Evolutionary conservation across 2,797 vertebrate species (phyloP).

Genomic region (Chaetodon trifasciatus): DNA sequence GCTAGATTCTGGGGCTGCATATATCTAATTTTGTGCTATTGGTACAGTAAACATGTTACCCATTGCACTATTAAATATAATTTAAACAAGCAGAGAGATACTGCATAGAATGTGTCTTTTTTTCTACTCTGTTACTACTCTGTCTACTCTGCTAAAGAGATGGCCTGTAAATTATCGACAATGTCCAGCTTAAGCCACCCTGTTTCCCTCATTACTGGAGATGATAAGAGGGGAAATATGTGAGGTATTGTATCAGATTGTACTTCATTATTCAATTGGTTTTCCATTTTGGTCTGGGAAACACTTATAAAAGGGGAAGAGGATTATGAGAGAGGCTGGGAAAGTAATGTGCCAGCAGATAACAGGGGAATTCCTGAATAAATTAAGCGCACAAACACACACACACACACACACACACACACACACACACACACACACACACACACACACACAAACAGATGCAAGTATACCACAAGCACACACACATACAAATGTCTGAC

Average conservation of each 20-base stretch:
- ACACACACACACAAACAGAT: neutral
- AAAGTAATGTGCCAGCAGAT: constrained; percentile 71
- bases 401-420: neutral
- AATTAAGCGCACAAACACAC: constrained; percentile 54
- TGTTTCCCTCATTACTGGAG: constrained; percentile 62
- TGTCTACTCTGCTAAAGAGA: neutral
- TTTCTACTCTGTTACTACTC: no score
- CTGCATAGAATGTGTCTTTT: neutral
- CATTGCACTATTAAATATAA: neutral
- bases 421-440: neutral
- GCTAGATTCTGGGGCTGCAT: neutral
- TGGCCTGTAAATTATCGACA: constrained; percentile 37
- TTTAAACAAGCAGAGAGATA: constrained; percentile 22
- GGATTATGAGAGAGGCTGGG: constrained; percentile 67
- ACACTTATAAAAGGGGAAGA: constrained; percentile 58
- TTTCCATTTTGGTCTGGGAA: constrained; percentile 72
- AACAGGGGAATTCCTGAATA: constrained; percentile 73
- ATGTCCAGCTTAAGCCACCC: constrained; percentile 26
- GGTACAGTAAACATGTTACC: constrained; percentile 3
- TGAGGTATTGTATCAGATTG: constrained; percentile 62
- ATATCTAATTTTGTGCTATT: constrained; percentile 11
- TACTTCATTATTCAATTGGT: constrained; percentile 62
- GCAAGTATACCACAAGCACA: neutral
- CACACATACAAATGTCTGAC: constrained; percentile 52
- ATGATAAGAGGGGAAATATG: constrained; percentile 56